Base-by-base conservation (phyloP, 2,113 vertebrate species). In the Chaetura pelagica region DNA sequence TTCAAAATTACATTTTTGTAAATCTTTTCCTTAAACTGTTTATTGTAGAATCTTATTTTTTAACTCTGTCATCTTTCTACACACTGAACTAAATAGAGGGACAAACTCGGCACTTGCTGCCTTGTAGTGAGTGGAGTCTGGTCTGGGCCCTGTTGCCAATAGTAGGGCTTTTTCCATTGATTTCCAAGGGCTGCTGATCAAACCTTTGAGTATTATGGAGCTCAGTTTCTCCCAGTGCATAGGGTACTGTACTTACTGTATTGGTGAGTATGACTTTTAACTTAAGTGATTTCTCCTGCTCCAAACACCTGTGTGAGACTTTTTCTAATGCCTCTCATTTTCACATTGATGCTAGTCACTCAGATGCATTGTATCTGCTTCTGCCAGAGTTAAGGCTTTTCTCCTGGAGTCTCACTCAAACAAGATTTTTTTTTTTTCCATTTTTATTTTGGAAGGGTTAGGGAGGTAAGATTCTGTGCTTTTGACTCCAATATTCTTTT, bases 401-500 rank as follows among this genome's bases (percentile, higher is more conserved):
- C 40, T 90, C 51, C 80, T 84, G 24, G 29, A 55, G 72, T n/a
- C 68, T 61, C 7, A 21, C 68, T 72, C 64, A 59, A 55, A 46
- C 11, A 30, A 63, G 30, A 10, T 19, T 58, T 40, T 58, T 79
- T 12, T 17, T 15, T 61, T 80, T 40, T 48, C 0, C 21, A n/a
- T n/a, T n/a, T 48, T 58, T 59, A 3, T 51, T 69, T 44, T 77
- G 27, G 17, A 29, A 5, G 24, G 29, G 7, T 14, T n/a, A 69
- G 12, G 34, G 34, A 59, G 24, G 24, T 79, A 22, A 29, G 58
- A 29, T 64, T 49, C 40, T 77, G 10, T 59, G 49, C 52, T 90
- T 97, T 95, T 69, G 38, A 61, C 30, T 94, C 67, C 55, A 72
- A 42, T 76, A 59, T 89, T 74, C 71, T 78, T 74, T 84, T 67